These are phyloP conservation scores for Hycleus phaleratus DNA, from an alignment of 1,140 invertebrate species.

Conservation along the genomic window DNA sequence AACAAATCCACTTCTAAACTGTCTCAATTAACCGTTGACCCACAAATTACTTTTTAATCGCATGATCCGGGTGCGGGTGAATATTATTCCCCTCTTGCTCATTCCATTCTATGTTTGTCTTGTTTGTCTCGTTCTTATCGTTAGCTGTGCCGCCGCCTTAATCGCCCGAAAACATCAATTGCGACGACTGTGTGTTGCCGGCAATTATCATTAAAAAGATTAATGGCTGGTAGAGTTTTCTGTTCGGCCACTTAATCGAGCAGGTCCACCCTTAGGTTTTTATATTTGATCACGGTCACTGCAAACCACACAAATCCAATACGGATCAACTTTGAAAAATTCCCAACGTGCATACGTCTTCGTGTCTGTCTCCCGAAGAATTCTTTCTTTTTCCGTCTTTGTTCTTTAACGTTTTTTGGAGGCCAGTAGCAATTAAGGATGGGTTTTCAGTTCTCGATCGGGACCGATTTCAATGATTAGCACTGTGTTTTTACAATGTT, in stretches of 20 bases:
- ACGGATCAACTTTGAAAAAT: too few relatives aligned
- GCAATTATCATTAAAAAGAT: conserved; percentile 14
- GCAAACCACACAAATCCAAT: too few relatives aligned
- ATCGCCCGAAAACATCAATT: conserved; percentile 12
- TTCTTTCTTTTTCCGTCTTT: too few relatives aligned
- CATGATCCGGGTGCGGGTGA: conserved; percentile 1
- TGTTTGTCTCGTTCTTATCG: too few relatives aligned
- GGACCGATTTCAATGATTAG: conserved; percentile 4
- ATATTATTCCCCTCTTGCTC: conserved; percentile 4
- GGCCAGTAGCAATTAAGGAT: conserved; percentile 12
- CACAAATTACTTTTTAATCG: conserved; percentile 13
- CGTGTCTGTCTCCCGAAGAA: too few relatives aligned
- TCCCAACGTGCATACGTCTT: too few relatives aligned
- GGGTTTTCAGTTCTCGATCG: background rate
- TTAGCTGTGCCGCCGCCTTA: background rate
- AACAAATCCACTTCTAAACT: too few relatives aligned
- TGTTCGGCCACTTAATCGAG: conserved; percentile 9
- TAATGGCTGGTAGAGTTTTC: conserved; percentile 1
- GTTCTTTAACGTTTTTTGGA: background rate
- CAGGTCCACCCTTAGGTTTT: too few relatives aligned
- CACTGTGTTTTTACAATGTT: background rate
- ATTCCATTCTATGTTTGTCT: too few relatives aligned
- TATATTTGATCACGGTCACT: too few relatives aligned
- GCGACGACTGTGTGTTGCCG: conserved; percentile 4
- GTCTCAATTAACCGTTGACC: background rate